Evolutionary conservation across 2,113 vertebrate genomes (phyloP), one percentile per base, ranked within the genome.

Genomic region (Amazona vittata): DNA sequence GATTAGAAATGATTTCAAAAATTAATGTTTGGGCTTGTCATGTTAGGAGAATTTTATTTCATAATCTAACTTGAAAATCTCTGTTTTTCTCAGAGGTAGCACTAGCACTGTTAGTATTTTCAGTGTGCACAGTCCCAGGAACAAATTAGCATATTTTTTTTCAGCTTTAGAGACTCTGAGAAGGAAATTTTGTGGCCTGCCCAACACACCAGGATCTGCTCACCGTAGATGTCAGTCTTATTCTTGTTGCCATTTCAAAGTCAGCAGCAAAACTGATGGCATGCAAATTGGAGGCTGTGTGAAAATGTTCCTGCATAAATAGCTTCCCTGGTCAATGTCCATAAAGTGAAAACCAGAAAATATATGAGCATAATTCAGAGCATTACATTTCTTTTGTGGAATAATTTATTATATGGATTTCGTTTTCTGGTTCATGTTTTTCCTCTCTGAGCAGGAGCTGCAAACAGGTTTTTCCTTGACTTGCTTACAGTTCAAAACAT

Each of bases 131-230:
- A 57, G 16, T 67, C 50, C 33, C 11, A 75, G 46, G 68, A 93
- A 77, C 43, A 86, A 83, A 90, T n/a, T 67, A 64, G 62, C 47
- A 11, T 89, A 71, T 84, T 91, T 91, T 93, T 91, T 86, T 64
- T 50, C 62, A 85, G 25, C 21, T 87, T 87, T 77, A 65, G 62
- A 79, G 74, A 60, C 52, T 82, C 31, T 82, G 60, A 73, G 67
- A 64, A 59, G 28, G 33, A 57, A 17, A 74, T 86, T 89, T 75
- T 68, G 79, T 91, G 70, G 70, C 31, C 47, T 89, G 86, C 39
- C 67, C 74, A 86, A 24, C 7, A 43, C 21, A 46, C 18, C 11
- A 3, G 46, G 50, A 63, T 93, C 77, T 91, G n/a, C 69, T n/a
- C 22, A 47, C 39, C 29, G 22, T 29, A 89, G 77, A 69, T 87